Evolutionary conservation across 2,888 invertebrate species (phyloP), one percentile per base, ranked within the genome.

Genomic region (Keiferia lycopersicella): DNA sequence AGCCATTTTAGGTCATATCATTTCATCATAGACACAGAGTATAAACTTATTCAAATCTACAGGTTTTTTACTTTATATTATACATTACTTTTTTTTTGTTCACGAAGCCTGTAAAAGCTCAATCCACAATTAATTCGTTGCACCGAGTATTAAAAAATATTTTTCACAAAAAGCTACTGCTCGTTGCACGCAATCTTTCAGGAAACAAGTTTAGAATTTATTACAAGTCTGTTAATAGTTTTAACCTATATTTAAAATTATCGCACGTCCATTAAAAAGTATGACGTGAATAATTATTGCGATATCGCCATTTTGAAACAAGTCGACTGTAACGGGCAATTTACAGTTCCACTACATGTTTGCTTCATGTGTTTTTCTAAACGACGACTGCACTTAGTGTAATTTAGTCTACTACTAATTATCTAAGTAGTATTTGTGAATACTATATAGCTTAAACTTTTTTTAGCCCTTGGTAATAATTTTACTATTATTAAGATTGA

Each of bases 211-310:
- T 63, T 26, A 64, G 65, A 65, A 70, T 72, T 73, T 74, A 72
- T 73, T 68, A 65, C 58, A 65, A 61, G 65, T 61, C 61, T 63
- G 66, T 67, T 68, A 72, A 70, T 73, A 69, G 66, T 72, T 70
- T 63, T 71, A 68, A 69, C 66, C 68, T 69, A 67, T 64, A 61
- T 61, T 69, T 70, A 62, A 65, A 68, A 72, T 63, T 62, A 69
- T 72, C 61, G 62, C 66, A 51, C 18, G 56, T 66, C 57, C 45
- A 45, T 38, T 60, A 41, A 45, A 39, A 45, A 26, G 3, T 20
- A 20, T 50, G 34, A 45, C 50, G 61, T 34, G 50, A 14, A 3
- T 67, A 65, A 60, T 60, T 34, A 63, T 41, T 26, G n/a, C 22
- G 4, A 1, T 60, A 60, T 60, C 60, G 45, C 22, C n/a, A 10